These are phyloP conservation scores for Erpornis zantholeuca DNA, from an alignment of 2,113 vertebrate genomes.

Conservation along the genomic window DNA sequence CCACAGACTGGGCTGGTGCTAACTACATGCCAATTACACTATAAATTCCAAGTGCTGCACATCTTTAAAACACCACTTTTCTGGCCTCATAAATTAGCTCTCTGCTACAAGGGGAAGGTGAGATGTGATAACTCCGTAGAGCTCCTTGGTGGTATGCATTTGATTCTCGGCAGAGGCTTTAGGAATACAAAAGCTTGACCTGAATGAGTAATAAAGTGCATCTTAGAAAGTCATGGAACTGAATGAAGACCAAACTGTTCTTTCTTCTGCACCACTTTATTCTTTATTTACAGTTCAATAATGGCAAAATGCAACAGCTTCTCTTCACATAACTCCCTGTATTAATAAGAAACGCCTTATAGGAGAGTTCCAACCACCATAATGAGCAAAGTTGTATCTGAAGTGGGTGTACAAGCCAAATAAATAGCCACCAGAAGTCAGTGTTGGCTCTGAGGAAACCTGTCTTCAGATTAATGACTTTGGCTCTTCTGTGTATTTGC, in stretches of 20 bases:
- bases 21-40: background rate
- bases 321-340: background rate
- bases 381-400: background rate
- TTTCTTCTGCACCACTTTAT: background rate
- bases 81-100: background rate
- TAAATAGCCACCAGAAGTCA: background rate
- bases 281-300: background rate
- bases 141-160: background rate
- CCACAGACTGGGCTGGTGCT: background rate
- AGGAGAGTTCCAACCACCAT: background rate
- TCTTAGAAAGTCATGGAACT: background rate
- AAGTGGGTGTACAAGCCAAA: background rate
- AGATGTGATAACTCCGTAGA: background rate
- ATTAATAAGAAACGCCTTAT: background rate
- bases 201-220: background rate
- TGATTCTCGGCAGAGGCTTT: background rate
- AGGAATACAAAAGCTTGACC: background rate
- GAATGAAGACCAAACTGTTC: background rate
- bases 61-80: background rate
- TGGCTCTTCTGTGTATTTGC: background rate
- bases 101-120: background rate
- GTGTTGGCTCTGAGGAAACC: background rate
- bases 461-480: background rate
- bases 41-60: background rate
- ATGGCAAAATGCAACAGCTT: background rate